Percentiles rank a stretch among this genome's conserved stretches.
These are phyloP conservation scores for Peucedramus taeniatus DNA, from an alignment of 2,113 vertebrate species.

Conservation along the genomic window DNA sequence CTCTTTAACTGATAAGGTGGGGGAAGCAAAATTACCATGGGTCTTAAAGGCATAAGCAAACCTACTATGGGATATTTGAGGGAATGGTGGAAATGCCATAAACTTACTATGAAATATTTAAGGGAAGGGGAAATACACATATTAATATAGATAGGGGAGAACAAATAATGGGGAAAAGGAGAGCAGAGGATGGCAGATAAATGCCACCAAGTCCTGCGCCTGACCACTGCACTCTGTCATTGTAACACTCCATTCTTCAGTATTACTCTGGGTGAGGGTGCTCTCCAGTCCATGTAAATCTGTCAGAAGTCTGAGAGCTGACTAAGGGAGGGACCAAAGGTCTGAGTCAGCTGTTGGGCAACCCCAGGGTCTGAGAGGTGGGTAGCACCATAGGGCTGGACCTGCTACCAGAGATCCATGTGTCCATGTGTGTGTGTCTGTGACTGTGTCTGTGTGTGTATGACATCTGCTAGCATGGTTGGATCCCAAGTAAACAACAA, in stretches of 20 bases:
- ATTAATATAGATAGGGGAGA: accelerated
- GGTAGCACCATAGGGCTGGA: neutral
- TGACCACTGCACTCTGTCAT: neutral
- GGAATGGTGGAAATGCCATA: neutral
- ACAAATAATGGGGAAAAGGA: neutral
- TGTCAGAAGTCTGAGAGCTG: neutral
- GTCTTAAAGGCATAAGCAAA: neutral
- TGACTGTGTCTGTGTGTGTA: no score
- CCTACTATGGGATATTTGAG: neutral
- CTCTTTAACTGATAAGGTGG: neutral
- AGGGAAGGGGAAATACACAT: neutral
- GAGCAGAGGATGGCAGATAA: neutral
- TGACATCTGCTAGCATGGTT: neutral
- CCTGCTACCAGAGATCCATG: neutral
- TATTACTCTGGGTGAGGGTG: neutral
- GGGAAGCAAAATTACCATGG: neutral
- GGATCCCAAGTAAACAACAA: neutral
- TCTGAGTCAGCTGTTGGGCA: neutral
- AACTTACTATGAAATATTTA: neutral
- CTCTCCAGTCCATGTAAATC: neutral
- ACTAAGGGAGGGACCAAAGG: neutral
- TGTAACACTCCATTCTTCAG: neutral
- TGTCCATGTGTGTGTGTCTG: neutral
- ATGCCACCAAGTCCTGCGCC: neutral
- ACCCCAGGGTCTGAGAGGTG: accelerated